A percentile compares a stretch with the other conserved stretches of the same genome.
Conservation (phyloP, 2,797 vertebrate species). For the Chelonia mydas region DNA sequence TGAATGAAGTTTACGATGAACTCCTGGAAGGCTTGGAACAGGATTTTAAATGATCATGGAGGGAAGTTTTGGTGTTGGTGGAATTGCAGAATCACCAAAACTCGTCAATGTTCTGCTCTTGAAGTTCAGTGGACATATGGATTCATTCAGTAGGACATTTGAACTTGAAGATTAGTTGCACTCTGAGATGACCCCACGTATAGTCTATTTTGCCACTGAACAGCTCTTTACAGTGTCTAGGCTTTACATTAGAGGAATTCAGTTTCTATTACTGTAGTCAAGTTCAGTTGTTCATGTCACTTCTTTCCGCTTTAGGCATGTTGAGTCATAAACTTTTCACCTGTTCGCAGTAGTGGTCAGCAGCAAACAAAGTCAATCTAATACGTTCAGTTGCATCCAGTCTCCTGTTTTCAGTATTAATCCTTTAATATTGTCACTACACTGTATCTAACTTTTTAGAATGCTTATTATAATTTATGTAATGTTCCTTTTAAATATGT, state of each 20-base stretch:
- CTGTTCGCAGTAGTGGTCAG: too few relatives aligned
- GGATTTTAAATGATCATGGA: background rate
- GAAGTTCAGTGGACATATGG: background rate
- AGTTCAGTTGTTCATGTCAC: background rate
- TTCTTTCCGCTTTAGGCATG: background rate
- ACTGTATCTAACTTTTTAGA: too few relatives aligned
- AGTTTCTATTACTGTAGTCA: background rate
- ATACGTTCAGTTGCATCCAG: too few relatives aligned
- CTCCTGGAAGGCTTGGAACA: background rate
- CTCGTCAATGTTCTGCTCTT: background rate
- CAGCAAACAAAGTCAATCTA: too few relatives aligned
- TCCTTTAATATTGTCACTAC: too few relatives aligned
- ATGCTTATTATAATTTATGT: too few relatives aligned
- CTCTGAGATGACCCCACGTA: background rate
- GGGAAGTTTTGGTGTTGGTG: too few relatives aligned
- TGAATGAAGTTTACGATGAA: background rate
- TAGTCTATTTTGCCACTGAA: background rate
- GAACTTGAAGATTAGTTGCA: background rate
- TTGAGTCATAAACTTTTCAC: background rate
- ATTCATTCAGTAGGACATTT: background rate
- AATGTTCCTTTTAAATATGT: too few relatives aligned
- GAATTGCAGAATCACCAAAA: background rate
- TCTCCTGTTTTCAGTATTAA: too few relatives aligned
- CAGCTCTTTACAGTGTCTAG: background rate
- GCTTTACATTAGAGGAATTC: background rate